Conservation (phyloP, 37 sponge, comb jelly and placozoan species). For the Mnemiopsis leidyi region DNA sequence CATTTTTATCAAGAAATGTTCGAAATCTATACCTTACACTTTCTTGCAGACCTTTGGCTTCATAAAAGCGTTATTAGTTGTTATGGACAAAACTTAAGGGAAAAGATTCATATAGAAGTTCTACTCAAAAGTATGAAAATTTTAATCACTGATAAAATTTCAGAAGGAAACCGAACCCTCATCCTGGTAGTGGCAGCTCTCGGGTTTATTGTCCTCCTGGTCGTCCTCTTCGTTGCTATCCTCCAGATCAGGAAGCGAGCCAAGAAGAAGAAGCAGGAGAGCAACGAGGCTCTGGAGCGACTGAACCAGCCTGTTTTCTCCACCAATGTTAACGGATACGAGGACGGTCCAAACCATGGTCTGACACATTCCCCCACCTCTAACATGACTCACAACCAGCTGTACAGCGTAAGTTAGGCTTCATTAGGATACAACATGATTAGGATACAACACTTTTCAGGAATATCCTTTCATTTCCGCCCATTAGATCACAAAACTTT, state of each 20-base stretch:
- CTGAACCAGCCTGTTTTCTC: slow-evolving; percentile 64
- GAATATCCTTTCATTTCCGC: too few relatives aligned
- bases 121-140: background rate
- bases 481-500: too few relatives aligned
- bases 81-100: background rate
- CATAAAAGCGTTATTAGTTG: background rate
- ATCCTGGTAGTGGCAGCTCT: slow-evolving; percentile 14
- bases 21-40: too few relatives aligned
- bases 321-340: slow-evolving; percentile 37
- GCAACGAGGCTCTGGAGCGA: slow-evolving; percentile 64
- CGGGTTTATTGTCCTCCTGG: slow-evolving; percentile 1
- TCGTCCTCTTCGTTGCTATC: slow-evolving; percentile 16
- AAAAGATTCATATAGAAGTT: background rate
- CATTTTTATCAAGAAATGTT: too few relatives aligned
- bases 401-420: slow-evolving; percentile 61
- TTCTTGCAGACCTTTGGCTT: too few relatives aligned
- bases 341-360: slow-evolving; percentile 1
- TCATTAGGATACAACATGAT: too few relatives aligned
- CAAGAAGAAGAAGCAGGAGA: slow-evolving; percentile 61
- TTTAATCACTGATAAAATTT: background rate
- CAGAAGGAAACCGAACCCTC: slow-evolving; percentile 30
- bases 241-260: slow-evolving; percentile 52
- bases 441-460: too few relatives aligned
- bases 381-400: slow-evolving; percentile 64
- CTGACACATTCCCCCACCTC: slow-evolving; percentile 18